A percentile compares a stretch with the other conserved stretches of the same genome.
These are phyloP conservation scores for Clarias magur DNA, from an alignment of 2,113 vertebrate species.

Conservation along the genomic window DNA sequence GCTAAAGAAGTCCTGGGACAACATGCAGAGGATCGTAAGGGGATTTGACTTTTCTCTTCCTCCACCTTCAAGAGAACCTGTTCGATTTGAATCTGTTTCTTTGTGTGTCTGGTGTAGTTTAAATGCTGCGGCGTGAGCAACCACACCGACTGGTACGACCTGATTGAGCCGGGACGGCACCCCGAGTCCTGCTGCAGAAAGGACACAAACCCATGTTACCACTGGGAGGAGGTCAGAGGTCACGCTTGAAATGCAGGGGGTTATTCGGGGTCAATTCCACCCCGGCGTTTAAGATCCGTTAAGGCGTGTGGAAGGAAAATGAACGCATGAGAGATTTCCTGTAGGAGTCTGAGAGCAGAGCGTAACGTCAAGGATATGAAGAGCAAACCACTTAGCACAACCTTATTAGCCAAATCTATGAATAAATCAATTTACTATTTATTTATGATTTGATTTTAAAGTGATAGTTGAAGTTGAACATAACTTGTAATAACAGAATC, in stretches of 20 bases:
- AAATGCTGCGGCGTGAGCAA: slow-evolving; percentile 82
- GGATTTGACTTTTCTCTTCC: neutral
- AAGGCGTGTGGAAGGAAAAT: neutral
- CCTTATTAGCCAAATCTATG: neutral
- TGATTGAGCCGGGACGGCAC: slow-evolving; percentile 44
- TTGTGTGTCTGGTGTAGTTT: slow-evolving; percentile 65
- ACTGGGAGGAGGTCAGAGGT: slow-evolving; percentile 72
- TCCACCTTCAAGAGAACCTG: neutral
- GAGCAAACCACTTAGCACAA: neutral
- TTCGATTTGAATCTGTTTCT: neutral
- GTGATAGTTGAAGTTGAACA: no score
- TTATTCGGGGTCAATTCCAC: neutral
- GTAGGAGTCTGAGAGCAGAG: neutral
- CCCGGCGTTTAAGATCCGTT: neutral
- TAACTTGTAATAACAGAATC: neutral
- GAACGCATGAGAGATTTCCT: neutral
- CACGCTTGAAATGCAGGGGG: neutral
- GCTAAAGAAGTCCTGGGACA: slow-evolving; percentile 78
- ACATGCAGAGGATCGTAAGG: slow-evolving; percentile 79
- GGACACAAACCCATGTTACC: slow-evolving; percentile 35
- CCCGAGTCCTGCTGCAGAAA: slow-evolving; percentile 76
- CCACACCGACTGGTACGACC: slow-evolving; percentile 76
- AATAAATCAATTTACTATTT: neutral
- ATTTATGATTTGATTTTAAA: neutral
- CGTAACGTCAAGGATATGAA: neutral